Conservation (phyloP, 2,888 invertebrate species). For the Tachina grossa region DNA sequence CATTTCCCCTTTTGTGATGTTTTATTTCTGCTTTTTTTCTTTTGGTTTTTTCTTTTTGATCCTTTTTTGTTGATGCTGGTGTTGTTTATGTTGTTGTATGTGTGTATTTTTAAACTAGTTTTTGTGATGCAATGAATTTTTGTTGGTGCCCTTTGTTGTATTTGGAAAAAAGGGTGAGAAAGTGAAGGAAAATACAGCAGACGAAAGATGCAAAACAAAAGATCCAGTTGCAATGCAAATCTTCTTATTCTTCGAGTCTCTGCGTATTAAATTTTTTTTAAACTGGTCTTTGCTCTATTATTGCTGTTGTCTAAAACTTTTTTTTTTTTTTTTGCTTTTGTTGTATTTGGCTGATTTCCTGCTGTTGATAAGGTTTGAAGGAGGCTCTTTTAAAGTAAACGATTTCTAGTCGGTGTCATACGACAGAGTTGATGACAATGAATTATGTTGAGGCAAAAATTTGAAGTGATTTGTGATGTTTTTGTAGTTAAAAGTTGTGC, state of each 20-base stretch:
- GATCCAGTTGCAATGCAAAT: constrained; percentile 68
- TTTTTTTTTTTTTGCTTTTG: constrained; percentile 39
- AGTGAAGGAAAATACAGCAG: not conserved
- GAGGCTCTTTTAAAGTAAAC: constrained; percentile 47
- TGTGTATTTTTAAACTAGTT: constrained; percentile 20
- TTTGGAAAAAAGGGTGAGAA: not conserved
- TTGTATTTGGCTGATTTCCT: constrained; percentile 25
- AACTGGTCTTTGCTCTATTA: constrained; percentile 10
- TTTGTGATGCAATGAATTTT: constrained; percentile 48
- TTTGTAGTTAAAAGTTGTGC: constrained; percentile 17
- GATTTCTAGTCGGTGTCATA: constrained; percentile 55
- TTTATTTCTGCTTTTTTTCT: constrained; percentile 65
- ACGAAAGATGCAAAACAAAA: constrained; percentile 64
- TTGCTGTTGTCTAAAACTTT: constrained; percentile 35
- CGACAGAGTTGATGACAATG: constrained; percentile 16
- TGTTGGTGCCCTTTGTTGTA: constrained; percentile 50
- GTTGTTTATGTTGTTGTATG: constrained; percentile 13
- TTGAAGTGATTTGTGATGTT: constrained; percentile 11
- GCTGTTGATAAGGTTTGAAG: constrained; percentile 38
- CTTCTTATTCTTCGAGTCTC: constrained; percentile 5
- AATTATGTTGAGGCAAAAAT: constrained; percentile 24
- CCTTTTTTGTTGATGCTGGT: constrained; percentile 48
- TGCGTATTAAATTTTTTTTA: constrained; percentile 32
- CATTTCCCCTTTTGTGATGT: constrained; percentile 82
- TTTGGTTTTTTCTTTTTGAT: too few species aligned